Percentiles rank a stretch among this genome's conserved stretches.
These are phyloP conservation scores for Osmerus mordax DNA, from an alignment of 2,113 vertebrate genomes.

Conservation along the genomic window DNA sequence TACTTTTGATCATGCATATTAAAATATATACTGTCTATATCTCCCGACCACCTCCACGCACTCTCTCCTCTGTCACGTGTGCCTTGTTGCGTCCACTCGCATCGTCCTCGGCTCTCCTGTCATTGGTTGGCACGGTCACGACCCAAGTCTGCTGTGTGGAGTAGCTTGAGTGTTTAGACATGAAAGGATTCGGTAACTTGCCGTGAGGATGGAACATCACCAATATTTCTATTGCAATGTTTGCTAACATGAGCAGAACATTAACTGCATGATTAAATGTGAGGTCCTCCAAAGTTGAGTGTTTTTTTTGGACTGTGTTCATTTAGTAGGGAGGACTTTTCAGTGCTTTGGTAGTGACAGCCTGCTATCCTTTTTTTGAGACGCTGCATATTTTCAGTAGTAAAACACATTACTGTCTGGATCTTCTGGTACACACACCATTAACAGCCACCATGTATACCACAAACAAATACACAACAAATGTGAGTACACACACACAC, in stretches of 20 bases:
- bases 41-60: not conserved
- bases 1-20: no score
- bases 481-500: not conserved
- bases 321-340: not conserved
- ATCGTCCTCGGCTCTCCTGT: no score
- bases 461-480: conserved; percentile 11
- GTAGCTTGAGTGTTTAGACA: no score
- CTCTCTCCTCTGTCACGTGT: no score
- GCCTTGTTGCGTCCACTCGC: no score
- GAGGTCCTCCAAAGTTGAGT: not conserved
- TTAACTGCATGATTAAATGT: not conserved
- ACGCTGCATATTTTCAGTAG: conserved; percentile 1
- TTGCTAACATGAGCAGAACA: not conserved
- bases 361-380: not conserved
- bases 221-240: not conserved
- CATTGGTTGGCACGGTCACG: no score
- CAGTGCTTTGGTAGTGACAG: not conserved
- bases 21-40: not conserved
- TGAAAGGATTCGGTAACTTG: no score
- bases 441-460: not conserved
- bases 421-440: not conserved
- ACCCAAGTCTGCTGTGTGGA: no score
- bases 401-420: not conserved
- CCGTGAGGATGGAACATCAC: no score
- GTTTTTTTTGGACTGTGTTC: not conserved